These are phyloP conservation scores for Spodoptera frugiperda DNA, from an alignment of 1,140 invertebrate genomes.

Conservation along the genomic window DNA sequence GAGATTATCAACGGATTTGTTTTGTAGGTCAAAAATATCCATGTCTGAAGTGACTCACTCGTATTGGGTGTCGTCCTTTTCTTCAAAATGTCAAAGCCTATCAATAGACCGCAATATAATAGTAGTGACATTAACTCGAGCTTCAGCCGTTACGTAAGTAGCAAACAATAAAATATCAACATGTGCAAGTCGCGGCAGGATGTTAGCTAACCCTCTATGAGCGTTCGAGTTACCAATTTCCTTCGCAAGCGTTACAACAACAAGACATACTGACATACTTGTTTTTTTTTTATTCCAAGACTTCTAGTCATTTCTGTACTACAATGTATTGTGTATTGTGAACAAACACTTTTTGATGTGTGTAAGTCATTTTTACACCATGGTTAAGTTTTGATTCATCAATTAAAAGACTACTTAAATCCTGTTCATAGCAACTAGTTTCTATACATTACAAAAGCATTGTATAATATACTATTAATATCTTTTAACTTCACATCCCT, in stretches of 20 bases:
- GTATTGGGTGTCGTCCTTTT: constrained; percentile 16
- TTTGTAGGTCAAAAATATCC: too few species aligned
- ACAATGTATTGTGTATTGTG: constrained; percentile 1
- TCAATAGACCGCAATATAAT: constrained; percentile 4
- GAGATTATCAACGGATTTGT: too few species aligned
- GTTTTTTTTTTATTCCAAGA: constrained; percentile 17
- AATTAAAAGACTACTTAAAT: too few species aligned
- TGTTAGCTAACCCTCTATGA: constrained; percentile 21
- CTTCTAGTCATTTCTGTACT: background rate
- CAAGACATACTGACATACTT: constrained; percentile 29
- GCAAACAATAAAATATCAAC: constrained; percentile 35
- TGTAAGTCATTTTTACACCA: too few species aligned
- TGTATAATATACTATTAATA: too few species aligned
- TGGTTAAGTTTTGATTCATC: too few species aligned
- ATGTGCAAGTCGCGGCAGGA: constrained; percentile 24
- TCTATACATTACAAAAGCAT: too few species aligned
- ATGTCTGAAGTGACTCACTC: background rate
- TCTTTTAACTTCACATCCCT: too few species aligned
- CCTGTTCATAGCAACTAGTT: too few species aligned
- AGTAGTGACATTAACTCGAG: constrained; percentile 13
- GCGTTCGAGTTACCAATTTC: constrained; percentile 29
- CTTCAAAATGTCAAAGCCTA: constrained; percentile 19
- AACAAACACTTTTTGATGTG: too few species aligned
- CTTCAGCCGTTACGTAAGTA: constrained; percentile 26
- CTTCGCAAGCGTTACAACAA: constrained; percentile 24